These are phyloP conservation scores for Onychomys torridus DNA, from an alignment of 2,797 vertebrate species.

Conservation along the genomic window DNA sequence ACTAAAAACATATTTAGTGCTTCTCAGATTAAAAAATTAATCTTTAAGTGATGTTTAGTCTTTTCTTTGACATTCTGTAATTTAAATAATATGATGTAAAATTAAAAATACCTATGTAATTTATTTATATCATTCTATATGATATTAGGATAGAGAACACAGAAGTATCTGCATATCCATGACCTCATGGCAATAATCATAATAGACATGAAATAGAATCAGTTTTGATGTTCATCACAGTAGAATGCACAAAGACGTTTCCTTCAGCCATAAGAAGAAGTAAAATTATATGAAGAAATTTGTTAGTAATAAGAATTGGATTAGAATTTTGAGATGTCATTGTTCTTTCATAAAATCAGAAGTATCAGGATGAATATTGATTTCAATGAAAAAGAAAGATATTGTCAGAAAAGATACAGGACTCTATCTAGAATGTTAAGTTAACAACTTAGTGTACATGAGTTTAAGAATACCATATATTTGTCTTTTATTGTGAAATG, in stretches of 20 bases:
- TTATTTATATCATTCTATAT: background rate
- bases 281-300: background rate
- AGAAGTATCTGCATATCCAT: background rate
- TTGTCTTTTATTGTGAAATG: background rate
- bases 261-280: background rate
- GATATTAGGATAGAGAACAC: background rate
- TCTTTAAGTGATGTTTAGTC: background rate
- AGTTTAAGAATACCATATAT: background rate
- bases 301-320: background rate
- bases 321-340: conserved; percentile 31
- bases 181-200: background rate
- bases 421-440: background rate
- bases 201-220: background rate
- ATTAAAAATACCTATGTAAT: background rate
- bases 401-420: background rate
- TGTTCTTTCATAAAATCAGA: conserved; percentile 20
- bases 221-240: background rate
- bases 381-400: conserved; percentile 13
- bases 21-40: background rate
- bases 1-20: background rate
- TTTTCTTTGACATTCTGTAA: background rate
- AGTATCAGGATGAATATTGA: background rate
- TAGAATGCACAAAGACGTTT: background rate
- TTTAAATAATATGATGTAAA: background rate
- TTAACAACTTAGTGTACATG: background rate